Evolutionary conservation across 1,140 invertebrate genomes (phyloP).

Genomic region (Drosophila teissieri): DNA sequence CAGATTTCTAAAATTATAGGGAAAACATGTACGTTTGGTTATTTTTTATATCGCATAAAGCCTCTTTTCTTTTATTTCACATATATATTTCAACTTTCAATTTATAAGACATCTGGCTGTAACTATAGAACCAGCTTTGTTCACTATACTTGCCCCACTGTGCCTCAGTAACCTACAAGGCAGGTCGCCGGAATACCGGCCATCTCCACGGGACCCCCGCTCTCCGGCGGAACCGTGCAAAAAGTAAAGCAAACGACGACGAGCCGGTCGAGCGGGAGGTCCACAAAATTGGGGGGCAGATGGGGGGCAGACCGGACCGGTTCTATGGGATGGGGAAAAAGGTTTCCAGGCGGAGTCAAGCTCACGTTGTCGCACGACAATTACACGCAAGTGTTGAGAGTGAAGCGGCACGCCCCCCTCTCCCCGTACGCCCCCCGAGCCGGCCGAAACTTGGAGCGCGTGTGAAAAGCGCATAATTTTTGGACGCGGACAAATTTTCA

Average conservation of each 20-base stretch:
- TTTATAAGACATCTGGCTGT: too few species aligned
- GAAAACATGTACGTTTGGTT: too few species aligned
- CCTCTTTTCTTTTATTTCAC: too few species aligned
- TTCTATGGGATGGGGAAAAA: constrained; percentile 59
- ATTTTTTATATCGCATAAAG: too few species aligned
- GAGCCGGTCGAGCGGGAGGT: constrained; percentile 12
- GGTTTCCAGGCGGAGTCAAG: constrained; percentile 60
- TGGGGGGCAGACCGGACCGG: constrained; percentile 41
- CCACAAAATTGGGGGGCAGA: constrained; percentile 4
- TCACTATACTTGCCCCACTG: constrained; percentile 13
- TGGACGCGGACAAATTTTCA: constrained; percentile 83
- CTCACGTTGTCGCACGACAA: constrained; percentile 55
- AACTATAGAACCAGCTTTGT: too few species aligned
- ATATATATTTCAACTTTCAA: too few species aligned
- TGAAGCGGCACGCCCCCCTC: constrained; percentile 15
- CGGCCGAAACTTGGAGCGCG: constrained; percentile 45
- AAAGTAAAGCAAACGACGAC: constrained; percentile 26
- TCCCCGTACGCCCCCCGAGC: not conserved
- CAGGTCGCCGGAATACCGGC: constrained; percentile 37
- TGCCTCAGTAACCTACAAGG: constrained; percentile 26
- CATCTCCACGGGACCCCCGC: not conserved
- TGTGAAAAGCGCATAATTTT: constrained; percentile 84
- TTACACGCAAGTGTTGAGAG: constrained; percentile 68
- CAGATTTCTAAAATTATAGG: too few species aligned
- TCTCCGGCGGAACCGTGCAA: constrained; percentile 18